Percentiles rank a stretch among this genome's conserved stretches.
Evolutionary conservation across 2,888 invertebrate species (phyloP).

Genomic region (Clunio marinus): DNA sequence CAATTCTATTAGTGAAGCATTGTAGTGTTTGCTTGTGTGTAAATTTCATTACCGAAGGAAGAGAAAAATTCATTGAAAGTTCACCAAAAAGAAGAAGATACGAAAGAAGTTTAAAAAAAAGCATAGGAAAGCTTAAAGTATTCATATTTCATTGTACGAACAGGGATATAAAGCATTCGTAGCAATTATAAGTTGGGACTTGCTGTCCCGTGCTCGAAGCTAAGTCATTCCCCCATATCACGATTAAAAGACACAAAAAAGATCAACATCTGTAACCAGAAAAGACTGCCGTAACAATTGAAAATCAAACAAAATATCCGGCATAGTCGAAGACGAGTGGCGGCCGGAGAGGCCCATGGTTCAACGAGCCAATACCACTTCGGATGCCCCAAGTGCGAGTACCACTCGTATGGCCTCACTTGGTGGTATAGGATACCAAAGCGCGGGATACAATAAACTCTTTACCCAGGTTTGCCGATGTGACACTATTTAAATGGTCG

Average conservation of each 20-base stretch:
- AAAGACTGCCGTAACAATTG: neutral
- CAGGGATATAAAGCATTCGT: no score
- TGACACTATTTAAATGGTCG: neutral
- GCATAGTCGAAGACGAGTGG: slow-evolving; percentile 46
- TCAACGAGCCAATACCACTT: slow-evolving; percentile 50
- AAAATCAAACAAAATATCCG: slow-evolving; percentile 36
- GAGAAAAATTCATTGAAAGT: slow-evolving; percentile 15
- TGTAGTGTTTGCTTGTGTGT: slow-evolving; percentile 26
- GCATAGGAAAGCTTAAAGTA: no score
- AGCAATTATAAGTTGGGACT: no score
- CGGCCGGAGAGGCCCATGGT: slow-evolving; percentile 53
- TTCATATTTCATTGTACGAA: no score
- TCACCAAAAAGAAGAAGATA: no score
- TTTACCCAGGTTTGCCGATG: slow-evolving; percentile 50
- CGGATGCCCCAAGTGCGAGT: slow-evolving; percentile 49
- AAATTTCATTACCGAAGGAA: neutral
- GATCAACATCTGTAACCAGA: neutral
- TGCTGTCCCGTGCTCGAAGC: no score
- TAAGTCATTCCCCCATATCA: neutral
- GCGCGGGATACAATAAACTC: slow-evolving; percentile 51
- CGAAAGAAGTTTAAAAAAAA: no score
- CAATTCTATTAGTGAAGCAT: slow-evolving; percentile 26
- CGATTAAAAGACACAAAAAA: neutral
- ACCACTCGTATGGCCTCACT: slow-evolving; percentile 30
- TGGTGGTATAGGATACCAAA: slow-evolving; percentile 50